phyloP scores from a whole-genome alignment of 64 coral and sea anemone species.

The Orbicella faveolata region DNA sequence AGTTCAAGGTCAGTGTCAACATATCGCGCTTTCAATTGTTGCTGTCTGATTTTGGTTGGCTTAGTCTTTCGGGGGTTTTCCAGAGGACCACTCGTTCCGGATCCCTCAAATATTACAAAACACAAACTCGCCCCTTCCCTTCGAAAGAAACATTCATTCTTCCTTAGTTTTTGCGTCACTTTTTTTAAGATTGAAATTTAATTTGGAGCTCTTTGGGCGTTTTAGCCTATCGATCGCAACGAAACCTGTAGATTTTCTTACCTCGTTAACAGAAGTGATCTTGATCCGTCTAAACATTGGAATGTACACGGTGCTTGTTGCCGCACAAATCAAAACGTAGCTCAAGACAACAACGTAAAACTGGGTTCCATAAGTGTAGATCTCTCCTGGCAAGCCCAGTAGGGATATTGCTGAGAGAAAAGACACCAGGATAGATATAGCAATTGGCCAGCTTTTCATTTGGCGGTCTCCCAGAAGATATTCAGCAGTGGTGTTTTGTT shows the following conservation, averaged over 20 bases:
- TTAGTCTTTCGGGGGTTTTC: too few relatives aligned
- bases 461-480: constrained; percentile 65
- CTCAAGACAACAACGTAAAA: constrained; percentile 37
- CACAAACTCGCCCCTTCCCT: too few relatives aligned
- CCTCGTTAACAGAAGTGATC: constrained; percentile 70
- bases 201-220: too few relatives aligned
- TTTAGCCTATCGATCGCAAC: too few relatives aligned
- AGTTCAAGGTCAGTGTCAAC: too few relatives aligned
- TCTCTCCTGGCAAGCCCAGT: constrained; percentile 62
- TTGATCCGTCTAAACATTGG: constrained; percentile 71
- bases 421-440: constrained; percentile 68
- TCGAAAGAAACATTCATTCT: too few relatives aligned
- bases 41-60: too few relatives aligned
- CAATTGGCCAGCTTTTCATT: constrained; percentile 54
- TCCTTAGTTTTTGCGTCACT: too few relatives aligned
- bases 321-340: constrained; percentile 58
- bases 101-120: too few relatives aligned
- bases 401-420: constrained; percentile 79
- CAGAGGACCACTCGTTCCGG: too few relatives aligned
- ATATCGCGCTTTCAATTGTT: too few relatives aligned
- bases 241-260: not conserved
- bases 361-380: constrained; percentile 74
- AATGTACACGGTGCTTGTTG: constrained; percentile 40
- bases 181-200: too few relatives aligned
- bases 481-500: constrained; percentile 61